A percentile compares a stretch with the other conserved stretches of the same genome.
Conservation (phyloP, 1,140 invertebrate species). For the Magallana gigas region DNA sequence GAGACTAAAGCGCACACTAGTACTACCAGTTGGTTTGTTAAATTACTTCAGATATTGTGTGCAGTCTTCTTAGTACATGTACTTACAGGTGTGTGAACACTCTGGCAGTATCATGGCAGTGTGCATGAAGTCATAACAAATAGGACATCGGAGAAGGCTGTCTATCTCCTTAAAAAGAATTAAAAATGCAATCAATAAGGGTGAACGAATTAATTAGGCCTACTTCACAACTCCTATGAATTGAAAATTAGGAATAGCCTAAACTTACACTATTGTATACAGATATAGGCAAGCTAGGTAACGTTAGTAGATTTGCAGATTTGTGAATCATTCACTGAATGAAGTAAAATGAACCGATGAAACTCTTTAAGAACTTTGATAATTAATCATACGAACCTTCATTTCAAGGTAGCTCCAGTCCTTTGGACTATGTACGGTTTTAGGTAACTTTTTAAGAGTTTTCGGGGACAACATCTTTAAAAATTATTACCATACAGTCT, state of each 20-base stretch:
- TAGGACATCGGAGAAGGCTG: constrained; percentile 33
- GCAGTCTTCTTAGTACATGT: neutral
- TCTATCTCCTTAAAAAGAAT: constrained; percentile 43
- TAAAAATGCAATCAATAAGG: neutral
- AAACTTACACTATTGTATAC: too few relatives aligned
- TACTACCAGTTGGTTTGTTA: too few relatives aligned
- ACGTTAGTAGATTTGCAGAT: too few relatives aligned
- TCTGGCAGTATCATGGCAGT: constrained; percentile 38
- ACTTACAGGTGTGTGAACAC: constrained; percentile 53
- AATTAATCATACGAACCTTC: neutral
- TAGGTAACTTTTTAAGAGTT: neutral
- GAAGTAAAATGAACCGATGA: too few relatives aligned
- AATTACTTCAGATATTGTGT: too few relatives aligned
- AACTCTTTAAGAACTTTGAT: too few relatives aligned
- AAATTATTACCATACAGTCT: neutral
- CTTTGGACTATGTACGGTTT: neutral
- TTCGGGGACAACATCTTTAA: neutral
- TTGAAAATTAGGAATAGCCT: too few relatives aligned
- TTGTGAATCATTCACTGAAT: too few relatives aligned
- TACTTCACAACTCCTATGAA: neutral
- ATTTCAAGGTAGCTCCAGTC: neutral
- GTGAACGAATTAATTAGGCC: too few relatives aligned
- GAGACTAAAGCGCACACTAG: too few relatives aligned
- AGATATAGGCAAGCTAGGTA: too few relatives aligned
- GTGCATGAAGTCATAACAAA: constrained; percentile 48